These are phyloP conservation scores for Diachasmimorpha longicaudata DNA, from an alignment of 1,140 invertebrate species.

Conservation along the genomic window DNA sequence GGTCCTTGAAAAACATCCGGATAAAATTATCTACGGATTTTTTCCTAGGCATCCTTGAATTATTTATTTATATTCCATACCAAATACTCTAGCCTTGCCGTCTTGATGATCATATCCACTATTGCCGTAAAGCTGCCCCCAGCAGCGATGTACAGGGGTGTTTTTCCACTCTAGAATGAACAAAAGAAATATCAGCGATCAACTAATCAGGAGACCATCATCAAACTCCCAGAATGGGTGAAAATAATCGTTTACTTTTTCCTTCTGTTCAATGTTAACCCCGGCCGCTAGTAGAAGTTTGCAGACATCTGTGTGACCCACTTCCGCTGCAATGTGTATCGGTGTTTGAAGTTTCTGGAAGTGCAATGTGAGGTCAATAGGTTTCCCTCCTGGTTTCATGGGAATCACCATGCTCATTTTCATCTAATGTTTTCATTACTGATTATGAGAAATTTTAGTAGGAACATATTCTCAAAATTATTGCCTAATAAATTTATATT, in stretches of 20 bases:
- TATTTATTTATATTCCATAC: slow-evolving; percentile 4
- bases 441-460: neutral
- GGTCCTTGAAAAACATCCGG: no score
- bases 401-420: neutral
- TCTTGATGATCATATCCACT: slow-evolving; percentile 84
- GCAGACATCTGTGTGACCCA: slow-evolving; percentile 72
- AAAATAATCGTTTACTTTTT: slow-evolving; percentile 63
- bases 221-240: neutral
- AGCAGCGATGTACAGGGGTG: slow-evolving; percentile 75
- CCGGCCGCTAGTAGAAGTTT: slow-evolving; percentile 70
- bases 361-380: neutral
- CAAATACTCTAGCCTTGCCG: slow-evolving; percentile 68
- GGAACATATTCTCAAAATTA: no score
- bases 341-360: slow-evolving; percentile 71
- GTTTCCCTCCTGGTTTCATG: neutral
- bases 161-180: slow-evolving; percentile 66
- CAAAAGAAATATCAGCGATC: neutral
- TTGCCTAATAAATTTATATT: no score
- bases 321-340: slow-evolving; percentile 74
- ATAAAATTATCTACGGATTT: no score
- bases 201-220: neutral
- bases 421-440: neutral
- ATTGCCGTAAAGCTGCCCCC: slow-evolving; percentile 84
- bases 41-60: no score
- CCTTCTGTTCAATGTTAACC: slow-evolving; percentile 70